Evolutionary conservation across 2,113 vertebrate genomes (phyloP).

Genomic region (Scortum barcoo): DNA sequence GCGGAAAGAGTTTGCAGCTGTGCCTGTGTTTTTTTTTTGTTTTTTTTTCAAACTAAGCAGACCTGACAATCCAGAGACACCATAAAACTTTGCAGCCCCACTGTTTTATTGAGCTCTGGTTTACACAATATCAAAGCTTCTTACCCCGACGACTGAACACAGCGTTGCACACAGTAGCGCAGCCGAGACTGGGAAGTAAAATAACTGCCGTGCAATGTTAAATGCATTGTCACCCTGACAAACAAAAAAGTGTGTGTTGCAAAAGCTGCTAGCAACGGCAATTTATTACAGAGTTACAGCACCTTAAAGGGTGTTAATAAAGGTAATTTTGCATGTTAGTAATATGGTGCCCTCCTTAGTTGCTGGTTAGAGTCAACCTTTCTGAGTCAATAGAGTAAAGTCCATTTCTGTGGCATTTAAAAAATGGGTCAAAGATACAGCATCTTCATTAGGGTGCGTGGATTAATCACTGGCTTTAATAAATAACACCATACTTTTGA

Average conservation of each 20-base stretch:
- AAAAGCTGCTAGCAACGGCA: neutral
- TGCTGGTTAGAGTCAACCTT: neutral
- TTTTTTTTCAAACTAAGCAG: slow-evolving; percentile 56
- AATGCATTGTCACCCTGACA: neutral
- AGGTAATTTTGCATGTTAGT: neutral
- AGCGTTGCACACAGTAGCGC: slow-evolving; percentile 4
- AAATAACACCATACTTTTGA: slow-evolving; percentile 15
- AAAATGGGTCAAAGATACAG: neutral
- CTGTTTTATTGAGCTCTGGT: slow-evolving; percentile 33
- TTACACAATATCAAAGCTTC: slow-evolving; percentile 28
- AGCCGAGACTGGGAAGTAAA: slow-evolving; percentile 3
- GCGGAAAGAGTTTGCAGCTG: neutral
- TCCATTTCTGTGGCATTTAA: neutral
- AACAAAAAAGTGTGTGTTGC: neutral
- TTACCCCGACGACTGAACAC: slow-evolving; percentile 13
- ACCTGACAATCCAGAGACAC: slow-evolving; percentile 52
- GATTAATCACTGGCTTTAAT: slow-evolving; percentile 15
- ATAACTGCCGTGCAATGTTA: neutral
- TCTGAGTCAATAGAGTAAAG: neutral
- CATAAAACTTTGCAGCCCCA: slow-evolving; percentile 33
- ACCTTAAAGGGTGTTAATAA: neutral
- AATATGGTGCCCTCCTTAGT: neutral
- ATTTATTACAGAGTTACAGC: neutral
- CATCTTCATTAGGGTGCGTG: neutral
- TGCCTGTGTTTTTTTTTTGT: no score